Evolutionary conservation across 2,113 vertebrate genomes (phyloP).

Genomic region (Synchiropus splendidus): DNA sequence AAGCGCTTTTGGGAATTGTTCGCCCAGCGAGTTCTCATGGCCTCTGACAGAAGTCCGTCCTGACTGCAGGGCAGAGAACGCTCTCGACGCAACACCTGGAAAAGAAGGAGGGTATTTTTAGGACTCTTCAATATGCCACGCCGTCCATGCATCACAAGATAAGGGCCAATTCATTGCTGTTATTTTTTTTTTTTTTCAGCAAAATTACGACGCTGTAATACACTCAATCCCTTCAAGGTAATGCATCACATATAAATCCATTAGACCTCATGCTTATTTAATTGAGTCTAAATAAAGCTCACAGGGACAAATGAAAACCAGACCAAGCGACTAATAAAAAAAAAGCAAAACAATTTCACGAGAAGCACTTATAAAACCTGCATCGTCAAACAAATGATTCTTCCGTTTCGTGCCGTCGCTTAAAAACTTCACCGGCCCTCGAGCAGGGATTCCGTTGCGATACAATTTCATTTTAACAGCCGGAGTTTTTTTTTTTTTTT

Average conservation of each 20-base stretch:
- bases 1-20: conserved; percentile 34
- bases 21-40: conserved; percentile 53
- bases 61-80: conserved; percentile 1
- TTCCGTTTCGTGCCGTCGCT: too few species aligned
- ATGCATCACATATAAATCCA: conserved; percentile 26
- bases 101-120: conserved; percentile 15
- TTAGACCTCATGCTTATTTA: conserved; percentile 31
- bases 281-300: conserved; percentile 31
- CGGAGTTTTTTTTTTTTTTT: conserved; percentile 3
- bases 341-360: conserved; percentile 15
- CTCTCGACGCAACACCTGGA: conserved; percentile 12
- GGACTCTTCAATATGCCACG: not conserved
- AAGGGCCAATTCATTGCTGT: too few species aligned
- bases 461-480: conserved; percentile 4
- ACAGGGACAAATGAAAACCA: conserved; percentile 24
- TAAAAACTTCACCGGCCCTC: conserved; percentile 8
- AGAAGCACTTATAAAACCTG: conserved; percentile 7
- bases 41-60: conserved; percentile 11
- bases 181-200: conserved; percentile 16
- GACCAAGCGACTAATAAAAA: conserved; percentile 12
- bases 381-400: conserved; percentile 19
- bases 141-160: conserved; percentile 7
- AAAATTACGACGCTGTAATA: conserved; percentile 12
- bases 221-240: conserved; percentile 28
- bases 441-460: conserved; percentile 2